phyloP scores from a whole-genome alignment of 2,888 invertebrate genomes.

The Chalcis sispes region DNA sequence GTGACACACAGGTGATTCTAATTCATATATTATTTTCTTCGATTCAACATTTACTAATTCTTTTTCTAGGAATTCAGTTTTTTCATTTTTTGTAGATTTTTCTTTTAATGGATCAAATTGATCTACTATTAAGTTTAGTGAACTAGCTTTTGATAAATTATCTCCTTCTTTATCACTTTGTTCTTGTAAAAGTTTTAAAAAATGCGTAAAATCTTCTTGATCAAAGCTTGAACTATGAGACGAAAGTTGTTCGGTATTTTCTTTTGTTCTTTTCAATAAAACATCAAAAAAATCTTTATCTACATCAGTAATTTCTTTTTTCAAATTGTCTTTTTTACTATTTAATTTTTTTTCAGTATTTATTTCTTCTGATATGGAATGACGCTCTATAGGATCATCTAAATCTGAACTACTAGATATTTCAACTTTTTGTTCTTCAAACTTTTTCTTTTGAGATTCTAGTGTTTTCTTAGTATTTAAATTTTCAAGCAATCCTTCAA shows the following conservation, averaged over 20 bases:
- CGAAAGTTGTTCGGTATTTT: conserved; percentile 67
- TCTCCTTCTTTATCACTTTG: conserved; percentile 63
- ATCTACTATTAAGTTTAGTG: conserved; percentile 32
- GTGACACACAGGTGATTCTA: conserved; percentile 28
- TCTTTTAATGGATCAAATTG: conserved; percentile 58
- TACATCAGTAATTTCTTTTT: conserved; percentile 72
- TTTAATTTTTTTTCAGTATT: conserved; percentile 62
- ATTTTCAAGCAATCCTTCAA: conserved; percentile 66
- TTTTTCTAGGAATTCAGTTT: conserved; percentile 29
- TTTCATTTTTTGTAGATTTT: conserved; percentile 42
- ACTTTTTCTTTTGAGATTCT: conserved; percentile 67
- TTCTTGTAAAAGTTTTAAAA: conserved; percentile 69
- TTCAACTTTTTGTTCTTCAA: conserved; percentile 71
- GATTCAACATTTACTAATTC: conserved; percentile 20
- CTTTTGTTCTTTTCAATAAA: conserved; percentile 67
- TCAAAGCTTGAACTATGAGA: conserved; percentile 72
- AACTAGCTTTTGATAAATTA: conserved; percentile 19
- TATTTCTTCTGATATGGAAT: conserved; percentile 69
- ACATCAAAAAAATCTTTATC: conserved; percentile 73
- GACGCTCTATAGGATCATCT: conserved; percentile 72
- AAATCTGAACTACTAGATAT: conserved; percentile 72
- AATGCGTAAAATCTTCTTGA: conserved; percentile 73
- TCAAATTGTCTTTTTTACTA: conserved; percentile 68
- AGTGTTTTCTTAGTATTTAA: conserved; percentile 64
- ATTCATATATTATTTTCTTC: conserved; percentile 30